Evolutionary conservation across 2,888 invertebrate species (phyloP).

Genomic region (Trissolcus brochymenae): DNA sequence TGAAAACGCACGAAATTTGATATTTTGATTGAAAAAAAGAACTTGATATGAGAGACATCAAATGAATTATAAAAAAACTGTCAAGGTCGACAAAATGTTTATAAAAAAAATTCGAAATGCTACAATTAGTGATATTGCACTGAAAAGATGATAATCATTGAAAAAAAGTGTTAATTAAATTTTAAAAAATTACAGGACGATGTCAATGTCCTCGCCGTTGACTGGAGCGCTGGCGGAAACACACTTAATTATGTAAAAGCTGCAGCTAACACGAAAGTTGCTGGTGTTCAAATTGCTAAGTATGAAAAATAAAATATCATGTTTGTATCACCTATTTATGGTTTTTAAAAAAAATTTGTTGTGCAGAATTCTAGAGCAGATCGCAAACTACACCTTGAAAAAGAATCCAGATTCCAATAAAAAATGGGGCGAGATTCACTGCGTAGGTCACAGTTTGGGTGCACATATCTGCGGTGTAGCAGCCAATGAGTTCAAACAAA

Average conservation of each 20-base stretch:
- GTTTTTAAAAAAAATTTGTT: too few relatives aligned
- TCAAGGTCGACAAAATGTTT: too few relatives aligned
- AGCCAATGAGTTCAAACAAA: constrained; percentile 77
- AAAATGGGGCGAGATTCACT: constrained; percentile 75
- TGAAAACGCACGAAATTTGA: too few relatives aligned
- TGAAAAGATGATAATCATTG: not conserved
- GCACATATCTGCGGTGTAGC: constrained; percentile 81
- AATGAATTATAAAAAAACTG: too few relatives aligned
- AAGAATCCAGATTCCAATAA: constrained; percentile 1
- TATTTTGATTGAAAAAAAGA: too few relatives aligned
- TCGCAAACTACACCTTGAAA: constrained; percentile 11
- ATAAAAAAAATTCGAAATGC: too few relatives aligned
- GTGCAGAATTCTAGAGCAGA: constrained; percentile 17
- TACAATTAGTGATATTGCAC: too few relatives aligned
- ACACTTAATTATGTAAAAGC: constrained; percentile 81
- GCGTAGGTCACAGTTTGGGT: constrained; percentile 82
- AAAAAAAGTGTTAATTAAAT: not conserved
- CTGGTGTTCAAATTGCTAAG: constrained; percentile 79
- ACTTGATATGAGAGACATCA: too few relatives aligned
- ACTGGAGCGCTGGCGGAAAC: constrained; percentile 82
- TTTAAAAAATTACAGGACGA: constrained; percentile 77
- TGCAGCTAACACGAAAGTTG: constrained; percentile 79
- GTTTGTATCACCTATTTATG: too few relatives aligned
- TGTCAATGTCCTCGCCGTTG: constrained; percentile 81
- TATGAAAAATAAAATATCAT: too few relatives aligned